Base-by-base conservation (phyloP, 1,140 invertebrate species). In the Vollenhovia emeryi region DNA sequence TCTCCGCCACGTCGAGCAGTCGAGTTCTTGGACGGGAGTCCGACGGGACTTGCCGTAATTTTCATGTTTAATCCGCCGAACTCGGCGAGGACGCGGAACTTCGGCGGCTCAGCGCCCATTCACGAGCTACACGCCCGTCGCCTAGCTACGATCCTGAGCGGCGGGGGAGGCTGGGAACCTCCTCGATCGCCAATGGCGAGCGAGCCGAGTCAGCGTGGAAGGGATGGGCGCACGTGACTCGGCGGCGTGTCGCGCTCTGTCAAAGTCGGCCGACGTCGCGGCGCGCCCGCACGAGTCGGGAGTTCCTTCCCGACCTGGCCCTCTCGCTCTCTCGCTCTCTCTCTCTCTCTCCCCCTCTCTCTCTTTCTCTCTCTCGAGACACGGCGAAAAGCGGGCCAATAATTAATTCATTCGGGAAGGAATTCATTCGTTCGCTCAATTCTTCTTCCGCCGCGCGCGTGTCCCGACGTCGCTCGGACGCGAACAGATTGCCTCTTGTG, bases 211-310 rank as follows among this genome's bases (percentile, higher is more conserved):
- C 55, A 9, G 43, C 33, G 52, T 66, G 66, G 87, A 27, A 57
- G 89, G 89, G 80, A 73, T 27, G 24, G 15, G 36, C 69, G 80
- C 90, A 90, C 90, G 89, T 88, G 90, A 84, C 89, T 86, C 43
- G 62, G n/a, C 85, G 73, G 86, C 89, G 57, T 89, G 89, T 87
- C 69, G 80, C 45, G 71, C 45, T 43, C 62, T 88, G 60, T 85
- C 87, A 89, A 88, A 82, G 24, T 62, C 71, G 30, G 4, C 13
- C 13, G 71, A n/a, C 62, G 27, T 66, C 36, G 27, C 24, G 33
- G 48, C 45, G 27, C 33, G 40, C 76, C 9, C 24, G 21, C 71
- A 62, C 0, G 30, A 40, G 40, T 60, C 43, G 48, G 59, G 48
- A 73, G n/a, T 52, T n/a, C 52, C 50, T 57, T 3, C 33, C 33